Conservation (phyloP, 2,888 invertebrate species). For the Erynnis tages region DNA sequence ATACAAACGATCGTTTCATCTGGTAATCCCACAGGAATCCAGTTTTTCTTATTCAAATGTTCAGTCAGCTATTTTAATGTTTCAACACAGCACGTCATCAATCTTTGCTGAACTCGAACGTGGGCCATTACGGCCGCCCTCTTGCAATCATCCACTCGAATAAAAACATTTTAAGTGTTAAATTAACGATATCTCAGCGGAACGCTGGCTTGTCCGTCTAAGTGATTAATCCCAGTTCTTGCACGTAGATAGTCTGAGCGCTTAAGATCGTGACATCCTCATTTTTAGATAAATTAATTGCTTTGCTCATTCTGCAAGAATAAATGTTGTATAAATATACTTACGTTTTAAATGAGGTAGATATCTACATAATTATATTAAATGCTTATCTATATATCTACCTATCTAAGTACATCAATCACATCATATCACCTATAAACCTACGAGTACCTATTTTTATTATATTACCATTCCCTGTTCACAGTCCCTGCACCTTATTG, state of each 20-base stretch:
- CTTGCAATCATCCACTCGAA: constrained; percentile 78
- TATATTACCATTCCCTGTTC: too few relatives aligned
- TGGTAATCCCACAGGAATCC: constrained; percentile 63
- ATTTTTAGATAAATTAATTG: too few relatives aligned
- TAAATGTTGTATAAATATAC: too few relatives aligned
- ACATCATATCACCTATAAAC: too few relatives aligned
- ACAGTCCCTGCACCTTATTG: constrained; percentile 18
- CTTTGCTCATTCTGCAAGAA: too few relatives aligned
- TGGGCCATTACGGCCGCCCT: constrained; percentile 70
- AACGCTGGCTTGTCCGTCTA: constrained; percentile 66
- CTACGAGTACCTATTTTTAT: too few relatives aligned
- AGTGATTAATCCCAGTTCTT: constrained; percentile 69
- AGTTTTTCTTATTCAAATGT: constrained; percentile 74
- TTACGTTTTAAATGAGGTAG: too few relatives aligned
- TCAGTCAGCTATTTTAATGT: constrained; percentile 72
- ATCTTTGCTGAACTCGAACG: constrained; percentile 71
- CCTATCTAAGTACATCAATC: too few relatives aligned
- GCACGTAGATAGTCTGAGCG: constrained; percentile 53
- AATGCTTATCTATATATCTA: too few relatives aligned
- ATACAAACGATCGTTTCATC: constrained; percentile 60
- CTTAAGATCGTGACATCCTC: constrained; percentile 36
- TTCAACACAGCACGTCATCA: constrained; percentile 72
- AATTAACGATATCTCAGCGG: constrained; percentile 77
- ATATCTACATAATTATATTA: too few relatives aligned
- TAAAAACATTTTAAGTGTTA: constrained; percentile 80